Conservation (phyloP, 1,140 invertebrate species). For the Drosophila azteca region DNA sequence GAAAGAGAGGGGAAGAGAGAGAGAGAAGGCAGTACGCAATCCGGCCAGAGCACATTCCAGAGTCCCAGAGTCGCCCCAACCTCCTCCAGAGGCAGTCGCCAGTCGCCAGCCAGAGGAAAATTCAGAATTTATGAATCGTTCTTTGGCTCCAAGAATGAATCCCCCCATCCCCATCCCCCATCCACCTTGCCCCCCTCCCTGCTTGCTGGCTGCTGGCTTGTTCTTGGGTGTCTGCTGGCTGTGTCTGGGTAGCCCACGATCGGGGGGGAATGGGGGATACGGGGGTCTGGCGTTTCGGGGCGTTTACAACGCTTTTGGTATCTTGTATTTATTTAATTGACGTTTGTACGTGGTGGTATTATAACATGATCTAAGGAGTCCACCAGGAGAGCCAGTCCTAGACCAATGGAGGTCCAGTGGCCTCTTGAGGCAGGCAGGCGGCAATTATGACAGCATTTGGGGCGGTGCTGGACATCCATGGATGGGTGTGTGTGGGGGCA, state of each 20-base stretch:
- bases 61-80: slow-evolving; percentile 6
- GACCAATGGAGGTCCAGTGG: neutral
- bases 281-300: slow-evolving; percentile 52
- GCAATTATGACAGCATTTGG: slow-evolving; percentile 76
- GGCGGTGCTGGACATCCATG: slow-evolving; percentile 78
- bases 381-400: neutral
- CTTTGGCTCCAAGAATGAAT: slow-evolving; percentile 70
- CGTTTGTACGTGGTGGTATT: slow-evolving; percentile 80
- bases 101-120: no score
- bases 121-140: slow-evolving; percentile 67
- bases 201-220: slow-evolving; percentile 27
- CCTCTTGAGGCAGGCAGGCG: slow-evolving; percentile 34
- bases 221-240: slow-evolving; percentile 48
- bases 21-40: slow-evolving; percentile 5
- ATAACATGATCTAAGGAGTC: slow-evolving; percentile 65
- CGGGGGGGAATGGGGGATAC: neutral
- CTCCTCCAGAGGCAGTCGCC: no score
- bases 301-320: slow-evolving; percentile 81
- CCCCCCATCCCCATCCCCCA: neutral
- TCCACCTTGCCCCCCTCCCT: no score
- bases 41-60: slow-evolving; percentile 63
- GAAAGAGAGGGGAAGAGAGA: neutral
- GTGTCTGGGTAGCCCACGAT: slow-evolving; percentile 34
- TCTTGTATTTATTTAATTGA: slow-evolving; percentile 82
- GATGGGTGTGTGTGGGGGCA: slow-evolving; percentile 58